Conservation (phyloP, 2,888 invertebrate genomes). For the Caenorhabditis uteleia region DNA sequence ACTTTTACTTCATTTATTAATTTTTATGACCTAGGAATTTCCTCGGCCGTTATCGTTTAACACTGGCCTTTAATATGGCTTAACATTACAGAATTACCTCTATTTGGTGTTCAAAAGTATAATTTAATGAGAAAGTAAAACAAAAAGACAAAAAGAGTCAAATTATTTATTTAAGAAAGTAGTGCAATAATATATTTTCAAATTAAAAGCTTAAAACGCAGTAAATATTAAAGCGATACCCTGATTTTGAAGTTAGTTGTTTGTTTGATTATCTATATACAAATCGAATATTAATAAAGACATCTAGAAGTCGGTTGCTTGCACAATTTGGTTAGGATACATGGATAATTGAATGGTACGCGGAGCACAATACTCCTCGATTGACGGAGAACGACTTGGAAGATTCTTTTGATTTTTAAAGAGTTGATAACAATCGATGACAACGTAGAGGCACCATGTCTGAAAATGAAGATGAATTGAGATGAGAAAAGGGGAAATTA, state of each 20-base stretch:
- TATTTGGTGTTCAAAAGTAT: too few species aligned
- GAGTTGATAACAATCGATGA: conserved; percentile 34
- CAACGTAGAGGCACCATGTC: conserved; percentile 35
- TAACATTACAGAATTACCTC: too few species aligned
- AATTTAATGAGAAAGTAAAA: too few species aligned
- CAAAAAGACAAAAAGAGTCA: too few species aligned
- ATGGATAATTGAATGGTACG: conserved; percentile 26
- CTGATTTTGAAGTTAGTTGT: conserved; percentile 3
- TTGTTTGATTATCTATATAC: conserved; percentile 12
- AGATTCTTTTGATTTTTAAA: conserved; percentile 9
- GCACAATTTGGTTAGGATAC: conserved; percentile 29
- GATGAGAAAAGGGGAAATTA: not conserved
- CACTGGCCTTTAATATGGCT: too few species aligned
- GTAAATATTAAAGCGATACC: conserved; percentile 18
- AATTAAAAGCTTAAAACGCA: too few species aligned
- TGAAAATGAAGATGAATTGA: conserved; percentile 6
- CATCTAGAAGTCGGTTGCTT: conserved; percentile 34
- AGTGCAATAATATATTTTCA: not conserved
- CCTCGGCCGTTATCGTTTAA: too few species aligned
- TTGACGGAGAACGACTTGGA: conserved; percentile 6
- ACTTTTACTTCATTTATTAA: too few species aligned
- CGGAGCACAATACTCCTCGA: conserved; percentile 32
- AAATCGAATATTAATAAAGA: conserved; percentile 1
- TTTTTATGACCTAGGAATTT: too few species aligned
- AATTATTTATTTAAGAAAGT: too few species aligned